A percentile compares a stretch with the other conserved stretches of the same genome.
Conservation (phyloP, 2,113 vertebrate genomes). For the Caranx melampygus region DNA sequence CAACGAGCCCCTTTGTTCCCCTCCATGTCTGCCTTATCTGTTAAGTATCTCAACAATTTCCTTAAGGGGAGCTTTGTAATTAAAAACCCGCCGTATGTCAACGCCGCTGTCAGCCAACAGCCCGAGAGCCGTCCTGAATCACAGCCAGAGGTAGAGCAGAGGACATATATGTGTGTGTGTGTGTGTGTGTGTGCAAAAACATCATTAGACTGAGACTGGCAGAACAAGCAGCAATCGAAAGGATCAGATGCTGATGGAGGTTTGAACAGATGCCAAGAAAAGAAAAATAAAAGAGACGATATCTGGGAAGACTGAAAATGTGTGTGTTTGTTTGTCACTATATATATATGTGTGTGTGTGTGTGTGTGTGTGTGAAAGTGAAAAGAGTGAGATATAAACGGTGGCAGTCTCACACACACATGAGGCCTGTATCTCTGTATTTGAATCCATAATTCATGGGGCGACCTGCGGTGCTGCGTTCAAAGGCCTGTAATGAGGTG, state of each 20-base stretch:
- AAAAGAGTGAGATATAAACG: slow-evolving; percentile 26
- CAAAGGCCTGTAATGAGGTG: slow-evolving; percentile 76
- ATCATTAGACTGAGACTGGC: slow-evolving; percentile 7
- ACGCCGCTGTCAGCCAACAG: slow-evolving; percentile 65
- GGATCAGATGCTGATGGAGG: slow-evolving; percentile 5
- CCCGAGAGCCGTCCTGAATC: slow-evolving; percentile 28
- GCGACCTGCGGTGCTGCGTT: slow-evolving; percentile 61
- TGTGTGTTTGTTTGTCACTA: not conserved
- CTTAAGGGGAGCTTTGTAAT: slow-evolving; percentile 77
- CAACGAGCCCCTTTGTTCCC: slow-evolving; percentile 69
- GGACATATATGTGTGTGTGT: slow-evolving; percentile 49
- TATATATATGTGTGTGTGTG: not conserved
- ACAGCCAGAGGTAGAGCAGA: slow-evolving; percentile 44
- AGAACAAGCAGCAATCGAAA: slow-evolving; percentile 9
- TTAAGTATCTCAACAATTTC: slow-evolving; percentile 78
- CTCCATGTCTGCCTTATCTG: slow-evolving; percentile 66
- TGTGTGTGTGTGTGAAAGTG: not conserved
- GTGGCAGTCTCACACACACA: slow-evolving; percentile 14
- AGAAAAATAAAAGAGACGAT: slow-evolving; percentile 3
- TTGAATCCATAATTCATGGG: slow-evolving; percentile 71
- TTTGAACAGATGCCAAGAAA: slow-evolving; percentile 1
- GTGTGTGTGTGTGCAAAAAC: slow-evolving; percentile 21
- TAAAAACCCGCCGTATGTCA: slow-evolving; percentile 72
- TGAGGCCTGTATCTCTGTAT: slow-evolving; percentile 41
- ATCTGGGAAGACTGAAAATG: not conserved